Evolutionary conservation across 2,888 invertebrate species (phyloP).

Genomic region (Branchellion lobata): DNA sequence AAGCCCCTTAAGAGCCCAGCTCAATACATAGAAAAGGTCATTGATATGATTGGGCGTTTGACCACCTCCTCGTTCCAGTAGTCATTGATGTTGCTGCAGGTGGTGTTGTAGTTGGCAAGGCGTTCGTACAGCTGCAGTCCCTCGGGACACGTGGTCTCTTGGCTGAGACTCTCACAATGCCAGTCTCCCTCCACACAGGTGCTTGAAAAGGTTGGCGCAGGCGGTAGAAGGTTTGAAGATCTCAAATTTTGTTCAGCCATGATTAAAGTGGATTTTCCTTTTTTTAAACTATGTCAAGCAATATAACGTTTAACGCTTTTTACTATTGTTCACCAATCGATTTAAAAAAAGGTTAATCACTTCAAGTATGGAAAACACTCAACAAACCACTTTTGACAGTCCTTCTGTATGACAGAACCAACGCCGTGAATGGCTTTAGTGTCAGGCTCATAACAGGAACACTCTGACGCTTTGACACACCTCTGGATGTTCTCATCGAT

Average conservation of each 20-base stretch:
- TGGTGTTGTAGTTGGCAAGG: slow-evolving; percentile 22
- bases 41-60: too few species aligned
- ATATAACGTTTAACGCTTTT: too few species aligned
- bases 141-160: background rate
- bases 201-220: background rate
- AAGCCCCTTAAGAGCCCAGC: too few species aligned
- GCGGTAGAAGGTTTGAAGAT: background rate
- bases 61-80: slow-evolving; percentile 23
- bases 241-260: background rate
- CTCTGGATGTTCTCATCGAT: slow-evolving; percentile 1
- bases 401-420: slow-evolving; percentile 4
- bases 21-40: too few species aligned
- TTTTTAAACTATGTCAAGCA: too few species aligned
- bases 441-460: slow-evolving; percentile 21
- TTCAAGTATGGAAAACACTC: background rate
- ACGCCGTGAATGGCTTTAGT: background rate
- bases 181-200: background rate
- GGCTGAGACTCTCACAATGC: background rate
- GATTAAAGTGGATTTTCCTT: background rate
- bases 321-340: too few species aligned
- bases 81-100: slow-evolving; percentile 19
- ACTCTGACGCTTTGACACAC: background rate
- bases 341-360: too few species aligned
- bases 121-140: slow-evolving; percentile 15
- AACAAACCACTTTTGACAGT: slow-evolving; percentile 17